Evolutionary conservation across 1,140 invertebrate species (phyloP).

Genomic region (Aphis craccivora): DNA sequence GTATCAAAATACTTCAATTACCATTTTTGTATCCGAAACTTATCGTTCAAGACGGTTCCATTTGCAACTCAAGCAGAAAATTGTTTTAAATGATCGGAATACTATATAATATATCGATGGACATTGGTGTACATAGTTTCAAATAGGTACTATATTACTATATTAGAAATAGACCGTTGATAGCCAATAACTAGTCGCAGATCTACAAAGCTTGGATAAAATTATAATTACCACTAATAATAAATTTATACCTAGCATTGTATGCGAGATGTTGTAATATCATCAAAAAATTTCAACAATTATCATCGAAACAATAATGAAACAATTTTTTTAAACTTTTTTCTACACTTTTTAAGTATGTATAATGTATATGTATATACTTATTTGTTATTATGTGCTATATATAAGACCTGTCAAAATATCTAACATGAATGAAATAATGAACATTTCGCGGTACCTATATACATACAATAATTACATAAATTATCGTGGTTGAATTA

Average conservation of each 20-base stretch:
- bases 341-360: background rate
- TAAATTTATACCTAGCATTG: background rate
- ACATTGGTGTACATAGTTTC: background rate
- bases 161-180: background rate
- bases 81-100: background rate
- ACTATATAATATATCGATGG: background rate
- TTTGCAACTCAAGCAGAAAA: conserved; percentile 23
- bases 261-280: background rate
- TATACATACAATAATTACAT: background rate
- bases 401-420: background rate
- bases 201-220: background rate
- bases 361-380: background rate
- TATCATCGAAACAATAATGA: background rate
- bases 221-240: no score
- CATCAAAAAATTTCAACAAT: background rate
- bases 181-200: background rate
- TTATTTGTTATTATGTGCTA: background rate
- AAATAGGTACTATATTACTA: background rate
- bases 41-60: background rate
- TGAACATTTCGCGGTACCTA: background rate
- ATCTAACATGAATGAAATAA: background rate
- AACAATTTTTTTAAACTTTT: background rate
- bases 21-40: background rate
- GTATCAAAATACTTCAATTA: background rate
- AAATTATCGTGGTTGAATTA: background rate